Conservation (phyloP, 2,113 vertebrate genomes). For the Electrona antarctica region DNA sequence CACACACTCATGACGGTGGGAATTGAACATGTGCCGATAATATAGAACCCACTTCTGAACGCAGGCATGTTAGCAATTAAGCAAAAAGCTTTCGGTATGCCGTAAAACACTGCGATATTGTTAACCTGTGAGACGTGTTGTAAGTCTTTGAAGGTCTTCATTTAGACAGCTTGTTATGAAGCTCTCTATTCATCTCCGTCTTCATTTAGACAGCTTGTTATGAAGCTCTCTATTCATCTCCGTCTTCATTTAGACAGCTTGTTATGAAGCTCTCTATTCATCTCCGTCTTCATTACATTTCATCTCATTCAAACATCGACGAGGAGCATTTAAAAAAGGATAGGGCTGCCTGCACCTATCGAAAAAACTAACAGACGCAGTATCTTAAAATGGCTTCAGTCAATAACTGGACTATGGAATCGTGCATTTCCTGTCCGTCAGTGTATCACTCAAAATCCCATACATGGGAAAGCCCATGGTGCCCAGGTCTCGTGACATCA, state of each 20-base stretch:
- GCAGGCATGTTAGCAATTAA: background rate
- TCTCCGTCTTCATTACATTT: too few species aligned
- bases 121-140: too few species aligned
- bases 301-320: background rate
- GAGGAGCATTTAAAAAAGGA: background rate
- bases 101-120: background rate
- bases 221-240: background rate
- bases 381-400: too few species aligned
- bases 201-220: background rate
- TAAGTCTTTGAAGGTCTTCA: background rate
- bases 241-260: background rate
- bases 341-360: too few species aligned
- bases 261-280: too few species aligned
- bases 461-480: too few species aligned
- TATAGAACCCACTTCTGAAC: background rate
- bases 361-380: too few species aligned
- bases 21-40: background rate
- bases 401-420: too few species aligned
- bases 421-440: too few species aligned
- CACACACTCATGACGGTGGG: background rate
- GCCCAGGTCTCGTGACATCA: too few species aligned
- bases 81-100: background rate
- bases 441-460: too few species aligned
- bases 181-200: background rate
- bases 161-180: too few species aligned